Percentiles rank a stretch among this genome's conserved stretches.
Conservation (phyloP, 2,113 vertebrate genomes). For the Antechinus flavipes region DNA sequence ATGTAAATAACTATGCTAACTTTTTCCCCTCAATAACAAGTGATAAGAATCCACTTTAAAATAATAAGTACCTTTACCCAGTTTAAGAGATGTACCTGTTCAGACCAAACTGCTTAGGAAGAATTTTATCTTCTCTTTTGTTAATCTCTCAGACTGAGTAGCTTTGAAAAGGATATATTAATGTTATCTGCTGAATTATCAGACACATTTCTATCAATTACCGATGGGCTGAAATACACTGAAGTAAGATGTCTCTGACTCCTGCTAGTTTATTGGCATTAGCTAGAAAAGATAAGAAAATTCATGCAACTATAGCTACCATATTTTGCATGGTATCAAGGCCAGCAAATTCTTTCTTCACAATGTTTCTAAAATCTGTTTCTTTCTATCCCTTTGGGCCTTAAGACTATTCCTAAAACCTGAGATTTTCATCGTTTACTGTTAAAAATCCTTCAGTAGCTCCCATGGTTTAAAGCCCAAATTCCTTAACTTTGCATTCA, state of each 20-base stretch:
- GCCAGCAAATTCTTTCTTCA: neutral
- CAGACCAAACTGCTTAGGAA: neutral
- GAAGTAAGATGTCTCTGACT: neutral
- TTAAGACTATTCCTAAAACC: neutral
- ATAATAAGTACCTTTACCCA: neutral
- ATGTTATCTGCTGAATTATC: neutral
- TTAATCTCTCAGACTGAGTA: neutral
- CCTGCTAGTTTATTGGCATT: neutral
- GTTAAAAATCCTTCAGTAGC: neutral
- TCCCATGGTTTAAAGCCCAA: neutral
- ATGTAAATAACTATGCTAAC: neutral
- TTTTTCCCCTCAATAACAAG: neutral
- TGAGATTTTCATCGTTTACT: neutral
- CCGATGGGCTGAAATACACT: neutral
- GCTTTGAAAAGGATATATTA: neutral
- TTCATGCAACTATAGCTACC: neutral
- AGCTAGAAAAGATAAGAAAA: neutral
- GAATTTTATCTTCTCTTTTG: neutral
- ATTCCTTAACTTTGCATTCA: neutral
- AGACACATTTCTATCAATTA: neutral
- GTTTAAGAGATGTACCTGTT: neutral
- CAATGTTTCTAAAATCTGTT: neutral
- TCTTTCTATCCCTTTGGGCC: neutral
- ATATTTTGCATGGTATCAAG: neutral
- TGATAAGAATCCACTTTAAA: neutral